Evolutionary conservation across 2,113 vertebrate species (phyloP), one percentile per base, ranked within the genome.

Genomic region (Dissostichus mawsoni): DNA sequence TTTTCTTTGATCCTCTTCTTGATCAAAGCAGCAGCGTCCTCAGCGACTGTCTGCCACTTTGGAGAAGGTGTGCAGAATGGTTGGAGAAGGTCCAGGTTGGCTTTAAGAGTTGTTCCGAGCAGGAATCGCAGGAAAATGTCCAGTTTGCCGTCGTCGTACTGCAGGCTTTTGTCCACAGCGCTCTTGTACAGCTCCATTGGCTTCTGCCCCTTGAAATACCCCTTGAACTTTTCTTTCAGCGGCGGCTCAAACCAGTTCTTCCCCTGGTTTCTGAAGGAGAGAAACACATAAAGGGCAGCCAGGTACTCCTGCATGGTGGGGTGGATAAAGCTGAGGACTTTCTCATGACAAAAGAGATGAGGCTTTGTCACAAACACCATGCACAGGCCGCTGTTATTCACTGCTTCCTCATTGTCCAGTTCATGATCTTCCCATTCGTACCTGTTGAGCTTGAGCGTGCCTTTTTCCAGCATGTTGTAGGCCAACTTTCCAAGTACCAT

Each of bases 281-380:
- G 83, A 50, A 92, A 92, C 2, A 47, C 92, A 36, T 94, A 94
- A 9, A 95, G 88, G 33, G 95, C 94, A 13, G 94, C 94, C 33
- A 95, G 57, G 83, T 94, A 95, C 72, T 95, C 94, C 77, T 95
- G 95, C 73, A 95, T 44, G 14, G 91, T 94, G 53, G 92, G 92
- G 81, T 95, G 94, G 67, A 94, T 63, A 8, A 95, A 95, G 81
- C 91, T 90, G 68, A 91, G 16, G 53, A 90, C 55, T 11, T 76
- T 91, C 76, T 95, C 93, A 0, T 79, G 48, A 11, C 75, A 74
- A 85, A 95, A 64, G 20, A 93, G 23, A 1, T 57, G 67, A 20
- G 84, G 81, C 36, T 84, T 84, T 2, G 64, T 81, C 17, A 76
- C 20, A 75, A 83, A 93, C 45, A 94, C 83, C 0, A 67, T 91